Base-by-base conservation (phyloP, 2,113 vertebrate species). In the Caretta caretta region DNA sequence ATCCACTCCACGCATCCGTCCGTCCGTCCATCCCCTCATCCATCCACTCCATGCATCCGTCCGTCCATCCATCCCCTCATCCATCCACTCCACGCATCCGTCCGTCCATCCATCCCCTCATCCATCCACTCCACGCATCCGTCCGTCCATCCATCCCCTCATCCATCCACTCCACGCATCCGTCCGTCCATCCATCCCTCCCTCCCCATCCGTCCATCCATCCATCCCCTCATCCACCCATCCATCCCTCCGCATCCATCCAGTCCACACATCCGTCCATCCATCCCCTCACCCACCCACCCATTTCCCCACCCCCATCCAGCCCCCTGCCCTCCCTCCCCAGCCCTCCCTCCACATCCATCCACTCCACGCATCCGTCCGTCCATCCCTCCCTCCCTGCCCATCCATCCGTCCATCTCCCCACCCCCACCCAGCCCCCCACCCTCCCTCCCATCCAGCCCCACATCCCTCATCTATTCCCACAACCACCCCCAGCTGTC, bases 321-420 rank as follows among this genome's bases (percentile, higher is more conserved):
- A 35, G 49, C 76, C 48, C 2, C 38, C 38, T 4, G 38, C 38
- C 38, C 38, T 42, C 76, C 31, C 88, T 91, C 14, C 88, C 82
- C 54, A 42, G 91, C 83, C 10, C 5, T 48, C 17, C 50, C 24
- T 19, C 8, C 13, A 8, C 46, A 53, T 53, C 51, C 51, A 35
- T 35, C 62, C 25, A 49, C 3, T 35, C 62, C 62, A 65, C 24
- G 5, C 62, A 65, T 29, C 31, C 19, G 3, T 25, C 24, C 6
- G 17, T 4, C 5, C 4, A 99, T 99, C 99, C 99, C 10, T 53
- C 51, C 4, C 3, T 17, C 12, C 16, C 51, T 11, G 5, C 6
- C 53, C 53, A n/a, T 31, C 46, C 53, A 20, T 5, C 17, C 53
- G 3, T 56, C 54, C 22, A 25, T 2, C 20, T 10, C 22, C 54